Conservation (phyloP, 2,113 vertebrate genomes). For the Nyctereutes procyonoides region DNA sequence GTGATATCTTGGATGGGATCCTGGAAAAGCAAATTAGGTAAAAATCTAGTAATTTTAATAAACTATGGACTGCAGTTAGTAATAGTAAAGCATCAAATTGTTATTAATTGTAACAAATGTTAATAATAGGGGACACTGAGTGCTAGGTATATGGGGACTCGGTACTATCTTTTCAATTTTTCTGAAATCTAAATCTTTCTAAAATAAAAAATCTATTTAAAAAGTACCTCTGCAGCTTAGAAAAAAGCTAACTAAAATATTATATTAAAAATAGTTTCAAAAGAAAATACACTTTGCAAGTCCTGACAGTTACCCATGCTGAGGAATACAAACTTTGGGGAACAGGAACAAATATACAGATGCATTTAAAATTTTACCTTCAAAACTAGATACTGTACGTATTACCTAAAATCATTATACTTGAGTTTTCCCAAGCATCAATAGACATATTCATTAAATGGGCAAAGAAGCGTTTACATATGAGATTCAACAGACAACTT, state of each 20-base stretch:
- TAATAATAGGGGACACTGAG: background rate
- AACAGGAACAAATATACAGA: background rate
- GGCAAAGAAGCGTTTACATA: background rate
- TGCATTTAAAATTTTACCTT: background rate
- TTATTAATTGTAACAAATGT: background rate
- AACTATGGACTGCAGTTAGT: background rate
- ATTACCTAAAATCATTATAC: background rate
- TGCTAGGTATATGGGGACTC: background rate
- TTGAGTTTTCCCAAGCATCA: background rate
- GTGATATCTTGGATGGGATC: background rate
- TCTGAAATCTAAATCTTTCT: background rate
- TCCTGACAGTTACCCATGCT: background rate
- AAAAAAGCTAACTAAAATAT: background rate
- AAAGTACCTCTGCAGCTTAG: background rate
- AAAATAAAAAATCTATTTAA: background rate
- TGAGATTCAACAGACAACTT: background rate
- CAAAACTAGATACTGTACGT: background rate
- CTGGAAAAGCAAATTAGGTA: background rate
- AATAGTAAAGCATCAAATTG: background rate
- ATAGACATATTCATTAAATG: background rate
- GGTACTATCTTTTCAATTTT: background rate
- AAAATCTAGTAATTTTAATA: background rate
- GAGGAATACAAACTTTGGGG: background rate
- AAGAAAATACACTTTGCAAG: background rate
- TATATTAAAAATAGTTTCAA: background rate